Evolutionary conservation across 2,113 vertebrate species (phyloP), one percentile per base, ranked within the genome.

Genomic region (Cebidichthys violaceus): DNA sequence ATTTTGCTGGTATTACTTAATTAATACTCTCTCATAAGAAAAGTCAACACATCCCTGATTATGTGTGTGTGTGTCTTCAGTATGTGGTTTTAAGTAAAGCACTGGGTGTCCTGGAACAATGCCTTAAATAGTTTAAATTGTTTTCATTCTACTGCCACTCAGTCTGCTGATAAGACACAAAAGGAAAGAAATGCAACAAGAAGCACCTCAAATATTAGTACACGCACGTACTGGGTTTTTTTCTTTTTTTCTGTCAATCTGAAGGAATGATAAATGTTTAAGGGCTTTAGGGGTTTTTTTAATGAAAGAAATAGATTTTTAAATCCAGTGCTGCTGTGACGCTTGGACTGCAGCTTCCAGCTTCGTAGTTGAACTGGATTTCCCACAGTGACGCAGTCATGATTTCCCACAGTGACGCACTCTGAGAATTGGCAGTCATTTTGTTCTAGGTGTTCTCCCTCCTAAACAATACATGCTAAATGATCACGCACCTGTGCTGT

Each of bases 121-220:
- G 45, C 69, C 47, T 73, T 2, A 55, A 75, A 84, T 83, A 27
- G 54, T 81, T 90, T 62, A 4, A n/a, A 54, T 69, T 72, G 57
- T 78, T 80, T 64, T 71, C 75, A 74, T 89, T 70, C 17, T 5
- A 7, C 68, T 67, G 50, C 4, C 4, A 4, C 67, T 70, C n/a
- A 29, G 22, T 59, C 27, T 70, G 20, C 64, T 85, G 75, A 88
- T 82, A 79, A 83, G 67, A 45, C n/a, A 77, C 74, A 86, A 77
- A 83, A 59, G 85, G 54, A 41, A 77, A 77, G 13, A 20, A 35
- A 50, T 66, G 29, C 20, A 31, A 4, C 11, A 61, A 71, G 11
- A 52, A 66, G 75, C 13, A 8, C 24, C 18, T 79, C 14, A 9
- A 31, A 54, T 45, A 71, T 54, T 47, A 31, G n/a, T 13, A 18